Conservation (phyloP, 2,113 vertebrate species). For the Campylomormyrus numenius region DNA sequence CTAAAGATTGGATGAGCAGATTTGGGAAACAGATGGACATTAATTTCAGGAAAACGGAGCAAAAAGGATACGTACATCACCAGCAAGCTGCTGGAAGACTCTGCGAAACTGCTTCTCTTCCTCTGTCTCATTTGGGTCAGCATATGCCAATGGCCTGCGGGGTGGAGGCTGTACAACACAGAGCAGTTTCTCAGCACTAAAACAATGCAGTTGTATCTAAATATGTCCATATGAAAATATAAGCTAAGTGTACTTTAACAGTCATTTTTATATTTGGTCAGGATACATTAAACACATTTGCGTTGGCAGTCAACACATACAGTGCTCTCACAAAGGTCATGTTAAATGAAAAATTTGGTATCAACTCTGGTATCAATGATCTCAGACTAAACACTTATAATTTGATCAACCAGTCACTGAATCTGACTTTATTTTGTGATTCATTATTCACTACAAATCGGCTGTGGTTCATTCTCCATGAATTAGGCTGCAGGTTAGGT, state of each 20-base stretch:
- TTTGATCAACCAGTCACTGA: background rate
- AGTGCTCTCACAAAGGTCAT: background rate
- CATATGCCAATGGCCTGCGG: constrained; percentile 55
- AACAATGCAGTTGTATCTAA: background rate
- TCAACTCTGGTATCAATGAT: background rate
- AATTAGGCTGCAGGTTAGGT: background rate
- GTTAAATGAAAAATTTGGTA: background rate
- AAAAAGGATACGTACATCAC: constrained; percentile 65
- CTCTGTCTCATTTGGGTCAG: constrained; percentile 65
- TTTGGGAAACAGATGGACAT: background rate
- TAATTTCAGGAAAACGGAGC: background rate
- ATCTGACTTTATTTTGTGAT: background rate
- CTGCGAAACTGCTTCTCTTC: constrained; percentile 77
- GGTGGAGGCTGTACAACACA: constrained; percentile 55
- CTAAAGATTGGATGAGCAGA: background rate
- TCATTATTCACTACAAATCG: background rate
- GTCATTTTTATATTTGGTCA: background rate
- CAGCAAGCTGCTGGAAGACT: constrained; percentile 82
- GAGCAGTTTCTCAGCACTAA: background rate
- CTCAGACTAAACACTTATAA: background rate
- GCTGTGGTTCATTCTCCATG: background rate
- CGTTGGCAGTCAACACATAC: background rate
- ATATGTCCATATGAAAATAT: background rate
- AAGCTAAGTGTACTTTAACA: background rate
- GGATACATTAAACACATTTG: background rate